Base-by-base conservation (phyloP, 2,797 vertebrate genomes). In the Etheostoma perlongum region DNA sequence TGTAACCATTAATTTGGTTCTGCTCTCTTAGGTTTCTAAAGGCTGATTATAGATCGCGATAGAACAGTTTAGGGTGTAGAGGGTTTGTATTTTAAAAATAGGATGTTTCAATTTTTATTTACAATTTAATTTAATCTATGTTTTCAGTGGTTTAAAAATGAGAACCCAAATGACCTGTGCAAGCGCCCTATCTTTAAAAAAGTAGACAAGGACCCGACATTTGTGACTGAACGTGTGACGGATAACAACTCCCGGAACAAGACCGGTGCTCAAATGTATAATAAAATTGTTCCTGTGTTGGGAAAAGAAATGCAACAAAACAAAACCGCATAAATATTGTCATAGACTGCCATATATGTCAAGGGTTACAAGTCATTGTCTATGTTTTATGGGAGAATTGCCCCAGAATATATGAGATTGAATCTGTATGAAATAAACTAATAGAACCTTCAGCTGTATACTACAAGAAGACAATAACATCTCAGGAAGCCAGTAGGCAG, bases 401-500 rank as follows among this genome's bases (percentile, higher is more conserved):
- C 36, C 36, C 10, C 36, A 40, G 36, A 40, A 40, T 10, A 40
- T 40, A 40, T 3, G 36, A 40, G 36, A 40, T 40, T 11, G 10
- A 40, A 11, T 40, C 36, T 40, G 36, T 40, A 40, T 40, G 36
- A 40, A 40, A 40, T 21, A 92, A 93, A 92, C 83, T 81, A 91
- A 92, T 91, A 89, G 59, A 91, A 83, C 84, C 81, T 89, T 92
- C 72, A 82, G 84, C 79, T 79, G 66, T 84, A 87, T 80, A 81
- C 81, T 89, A 77, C 46, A 52, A 44, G 51, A 69, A 76, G 57
- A 66, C 42, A 90, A 91, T 91, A 93, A 83, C 61, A 88, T 90
- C 87, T 76, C 67, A 78, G 71, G 70, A 89, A 83, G 60, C 63
- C 67, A 78, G 74, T 25, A 40, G 36, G 36, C 10, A 40, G 36